These are phyloP conservation scores for Colaptes auratus DNA, from an alignment of 2,113 vertebrate species.

Conservation along the genomic window DNA sequence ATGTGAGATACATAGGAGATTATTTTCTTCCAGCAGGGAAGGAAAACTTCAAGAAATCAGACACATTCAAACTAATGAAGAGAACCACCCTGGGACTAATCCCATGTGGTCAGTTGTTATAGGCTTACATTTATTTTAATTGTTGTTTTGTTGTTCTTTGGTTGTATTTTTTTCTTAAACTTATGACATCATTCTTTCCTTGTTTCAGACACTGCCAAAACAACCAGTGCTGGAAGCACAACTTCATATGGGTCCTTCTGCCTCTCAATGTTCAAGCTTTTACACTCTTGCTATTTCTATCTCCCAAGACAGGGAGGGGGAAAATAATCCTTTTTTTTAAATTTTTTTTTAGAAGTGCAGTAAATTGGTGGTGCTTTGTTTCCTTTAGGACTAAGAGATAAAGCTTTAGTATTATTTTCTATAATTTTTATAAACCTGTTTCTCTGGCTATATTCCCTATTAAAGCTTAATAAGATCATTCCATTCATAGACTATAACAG, in stretches of 20 bases:
- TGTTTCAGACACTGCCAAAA: not conserved
- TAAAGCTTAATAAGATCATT: not conserved
- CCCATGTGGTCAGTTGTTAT: not conserved
- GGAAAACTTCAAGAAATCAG: not conserved
- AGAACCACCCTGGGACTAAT: not conserved
- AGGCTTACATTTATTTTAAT: not conserved
- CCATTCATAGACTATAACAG: not conserved
- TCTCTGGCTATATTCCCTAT: not conserved
- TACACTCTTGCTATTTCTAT: not conserved
- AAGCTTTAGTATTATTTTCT: not conserved
- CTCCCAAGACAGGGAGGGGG: not conserved
- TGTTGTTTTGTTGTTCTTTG: no score
- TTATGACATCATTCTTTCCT: not conserved
- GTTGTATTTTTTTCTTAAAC: rapidly evolving
- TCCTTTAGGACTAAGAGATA: not conserved
- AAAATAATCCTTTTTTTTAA: not conserved
- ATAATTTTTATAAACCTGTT: not conserved
- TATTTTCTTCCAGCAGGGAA: not conserved
- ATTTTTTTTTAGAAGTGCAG: not conserved
- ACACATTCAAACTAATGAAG: not conserved
- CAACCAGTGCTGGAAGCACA: not conserved
- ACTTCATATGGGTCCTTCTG: not conserved
- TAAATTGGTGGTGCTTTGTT: not conserved
- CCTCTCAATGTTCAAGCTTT: not conserved
- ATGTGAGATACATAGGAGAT: not conserved